phyloP scores from a whole-genome alignment of 2,888 invertebrate genomes.

The Hypolimnas misippus region DNA sequence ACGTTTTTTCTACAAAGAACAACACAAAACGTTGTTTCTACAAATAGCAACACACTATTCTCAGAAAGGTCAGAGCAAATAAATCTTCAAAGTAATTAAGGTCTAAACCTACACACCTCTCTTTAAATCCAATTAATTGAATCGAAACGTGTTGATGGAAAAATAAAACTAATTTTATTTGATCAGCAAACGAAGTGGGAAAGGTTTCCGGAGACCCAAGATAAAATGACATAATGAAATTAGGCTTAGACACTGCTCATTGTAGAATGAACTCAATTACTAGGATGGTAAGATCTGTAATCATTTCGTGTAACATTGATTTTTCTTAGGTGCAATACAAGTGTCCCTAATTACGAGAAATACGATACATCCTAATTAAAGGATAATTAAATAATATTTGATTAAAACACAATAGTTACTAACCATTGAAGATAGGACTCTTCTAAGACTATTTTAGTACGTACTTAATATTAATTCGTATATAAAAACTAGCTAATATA shows the following conservation, averaged over 20 bases:
- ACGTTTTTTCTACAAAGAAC: not conserved
- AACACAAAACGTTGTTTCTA: not conserved
- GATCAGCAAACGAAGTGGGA: slow-evolving; percentile 16
- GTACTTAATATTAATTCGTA: too few species aligned
- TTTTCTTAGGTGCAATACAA: not conserved
- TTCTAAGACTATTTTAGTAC: too few species aligned
- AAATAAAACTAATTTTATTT: slow-evolving; percentile 18
- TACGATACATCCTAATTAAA: not conserved
- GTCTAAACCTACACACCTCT: not conserved
- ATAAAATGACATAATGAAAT: not conserved
- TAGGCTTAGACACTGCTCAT: not conserved
- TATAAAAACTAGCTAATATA: too few species aligned
- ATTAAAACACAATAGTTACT: too few species aligned
- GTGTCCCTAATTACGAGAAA: not conserved
- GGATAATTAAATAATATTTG: too few species aligned
- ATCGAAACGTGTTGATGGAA: slow-evolving; percentile 14
- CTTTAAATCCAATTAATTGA: slow-evolving; percentile 5
- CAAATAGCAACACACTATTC: too few species aligned
- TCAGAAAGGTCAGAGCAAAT: too few species aligned
- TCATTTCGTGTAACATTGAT: not conserved
- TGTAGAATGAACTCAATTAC: not conserved
- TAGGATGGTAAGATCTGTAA: not conserved
- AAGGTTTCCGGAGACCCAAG: slow-evolving; percentile 8
- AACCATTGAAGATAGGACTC: too few species aligned
- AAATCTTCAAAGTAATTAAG: slow-evolving; percentile 1